Conservation (phyloP, 1,140 invertebrate genomes). For the Mylabris phalerata region DNA sequence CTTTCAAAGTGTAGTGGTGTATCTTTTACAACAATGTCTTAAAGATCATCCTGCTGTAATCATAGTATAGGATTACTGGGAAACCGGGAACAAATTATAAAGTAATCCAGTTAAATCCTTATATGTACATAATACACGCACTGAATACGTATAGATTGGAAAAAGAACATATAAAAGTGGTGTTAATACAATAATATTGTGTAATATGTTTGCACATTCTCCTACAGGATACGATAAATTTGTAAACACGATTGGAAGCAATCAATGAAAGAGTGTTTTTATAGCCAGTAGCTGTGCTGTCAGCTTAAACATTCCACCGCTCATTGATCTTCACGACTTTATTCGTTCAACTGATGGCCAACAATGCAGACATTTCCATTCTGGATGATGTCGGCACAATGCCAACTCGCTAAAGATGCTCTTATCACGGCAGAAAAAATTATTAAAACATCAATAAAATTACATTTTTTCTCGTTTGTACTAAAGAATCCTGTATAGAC, state of each 20-base stretch:
- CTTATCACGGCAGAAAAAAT: no score
- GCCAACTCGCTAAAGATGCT: no score
- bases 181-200: no score
- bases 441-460: no score
- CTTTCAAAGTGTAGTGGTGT: no score
- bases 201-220: not conserved
- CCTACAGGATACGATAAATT: slow-evolving; percentile 18
- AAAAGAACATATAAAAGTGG: no score
- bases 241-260: slow-evolving; percentile 19
- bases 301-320: slow-evolving; percentile 19
- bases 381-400: not conserved
- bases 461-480: no score
- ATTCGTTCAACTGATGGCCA: not conserved
- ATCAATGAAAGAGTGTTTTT: slow-evolving; percentile 22
- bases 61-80: slow-evolving; percentile 8
- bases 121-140: no score
- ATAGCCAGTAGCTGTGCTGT: slow-evolving; percentile 12
- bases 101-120: slow-evolving; percentile 16
- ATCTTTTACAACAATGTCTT: no score
- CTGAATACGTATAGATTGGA: no score
- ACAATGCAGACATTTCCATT: slow-evolving; percentile 9
- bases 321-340: slow-evolving; percentile 19
- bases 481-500: no score
- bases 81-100: slow-evolving; percentile 20
- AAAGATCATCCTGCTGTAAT: slow-evolving; percentile 6